phyloP scores from a whole-genome alignment of 2,888 invertebrate genomes.

The Allacma fusca region DNA sequence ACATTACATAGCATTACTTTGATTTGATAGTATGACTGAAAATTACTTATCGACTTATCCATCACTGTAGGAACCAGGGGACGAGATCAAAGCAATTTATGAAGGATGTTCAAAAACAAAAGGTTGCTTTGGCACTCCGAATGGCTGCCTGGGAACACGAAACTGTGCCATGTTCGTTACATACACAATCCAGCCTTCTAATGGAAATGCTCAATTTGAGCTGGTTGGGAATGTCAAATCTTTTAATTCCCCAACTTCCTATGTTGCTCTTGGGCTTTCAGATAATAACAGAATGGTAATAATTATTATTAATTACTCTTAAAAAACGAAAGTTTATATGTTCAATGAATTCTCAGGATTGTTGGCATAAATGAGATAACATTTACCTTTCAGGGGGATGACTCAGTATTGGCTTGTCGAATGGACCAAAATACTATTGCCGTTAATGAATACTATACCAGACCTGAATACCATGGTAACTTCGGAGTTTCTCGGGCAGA shows the following conservation, averaged over 20 bases:
- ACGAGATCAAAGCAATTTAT: constrained; percentile 68
- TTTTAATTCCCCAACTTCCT: background rate
- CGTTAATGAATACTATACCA: too few relatives aligned
- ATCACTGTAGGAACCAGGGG: background rate
- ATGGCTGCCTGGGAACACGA: constrained; percentile 72
- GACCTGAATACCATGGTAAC: too few relatives aligned
- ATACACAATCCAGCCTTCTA: constrained; percentile 50
- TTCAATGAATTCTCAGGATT: too few relatives aligned
- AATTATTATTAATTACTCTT: too few relatives aligned
- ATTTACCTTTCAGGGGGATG: constrained; percentile 5
- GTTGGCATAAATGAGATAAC: too few relatives aligned
- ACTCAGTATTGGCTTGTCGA: background rate
- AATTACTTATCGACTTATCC: too few relatives aligned
- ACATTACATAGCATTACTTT: too few relatives aligned
- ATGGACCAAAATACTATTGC: background rate
- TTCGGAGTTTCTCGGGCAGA: background rate
- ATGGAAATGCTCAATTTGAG: constrained; percentile 20
- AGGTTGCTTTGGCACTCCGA: constrained; percentile 81
- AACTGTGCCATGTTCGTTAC: constrained; percentile 75
- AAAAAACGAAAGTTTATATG: too few relatives aligned
- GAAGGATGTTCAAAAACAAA: constrained; percentile 75
- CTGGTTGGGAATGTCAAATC: background rate
- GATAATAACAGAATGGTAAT: constrained; percentile 76
- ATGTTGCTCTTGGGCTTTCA: constrained; percentile 43
- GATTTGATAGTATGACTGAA: too few relatives aligned